phyloP scores from a whole-genome alignment of 2,888 invertebrate species.

The Anticlea derivata region DNA sequence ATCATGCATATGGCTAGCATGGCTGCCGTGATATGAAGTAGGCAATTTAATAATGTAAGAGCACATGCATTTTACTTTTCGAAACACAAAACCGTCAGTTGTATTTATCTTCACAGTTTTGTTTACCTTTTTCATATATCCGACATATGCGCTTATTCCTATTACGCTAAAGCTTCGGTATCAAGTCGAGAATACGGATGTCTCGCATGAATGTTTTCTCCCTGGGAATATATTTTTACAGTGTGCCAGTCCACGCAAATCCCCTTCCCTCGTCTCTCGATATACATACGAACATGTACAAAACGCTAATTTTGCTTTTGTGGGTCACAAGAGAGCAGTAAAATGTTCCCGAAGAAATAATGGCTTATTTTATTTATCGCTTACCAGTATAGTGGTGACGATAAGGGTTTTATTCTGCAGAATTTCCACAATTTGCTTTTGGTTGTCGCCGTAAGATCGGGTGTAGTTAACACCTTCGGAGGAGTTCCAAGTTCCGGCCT shows the following conservation, averaged over 20 bases:
- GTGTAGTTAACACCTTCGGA: slow-evolving; percentile 95
- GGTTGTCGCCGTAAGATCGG: slow-evolving; percentile 92
- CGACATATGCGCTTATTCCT: slow-evolving; percentile 28
- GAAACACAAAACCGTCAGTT: not conserved
- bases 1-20: not conserved
- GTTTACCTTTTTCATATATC: slow-evolving; percentile 37
- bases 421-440: slow-evolving; percentile 94
- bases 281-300: slow-evolving; percentile 48
- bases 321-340: slow-evolving; percentile 55
- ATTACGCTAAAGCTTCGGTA: slow-evolving; percentile 32
- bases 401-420: slow-evolving; percentile 95
- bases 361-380: slow-evolving; percentile 58
- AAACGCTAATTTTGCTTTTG: slow-evolving; percentile 64
- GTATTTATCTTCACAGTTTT: slow-evolving; percentile 40
- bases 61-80: not conserved
- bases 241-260: slow-evolving; percentile 50
- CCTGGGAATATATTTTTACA: slow-evolving; percentile 52
- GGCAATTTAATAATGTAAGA: not conserved
- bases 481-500: slow-evolving; percentile 95
- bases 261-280: slow-evolving; percentile 45
- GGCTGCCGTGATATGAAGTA: not conserved
- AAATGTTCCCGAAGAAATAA: slow-evolving; percentile 54
- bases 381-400: slow-evolving; percentile 95
- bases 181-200: slow-evolving; percentile 50
- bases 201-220: slow-evolving; percentile 49